These are phyloP conservation scores for Clinocottus analis DNA, from an alignment of 2,113 vertebrate genomes.

Conservation along the genomic window DNA sequence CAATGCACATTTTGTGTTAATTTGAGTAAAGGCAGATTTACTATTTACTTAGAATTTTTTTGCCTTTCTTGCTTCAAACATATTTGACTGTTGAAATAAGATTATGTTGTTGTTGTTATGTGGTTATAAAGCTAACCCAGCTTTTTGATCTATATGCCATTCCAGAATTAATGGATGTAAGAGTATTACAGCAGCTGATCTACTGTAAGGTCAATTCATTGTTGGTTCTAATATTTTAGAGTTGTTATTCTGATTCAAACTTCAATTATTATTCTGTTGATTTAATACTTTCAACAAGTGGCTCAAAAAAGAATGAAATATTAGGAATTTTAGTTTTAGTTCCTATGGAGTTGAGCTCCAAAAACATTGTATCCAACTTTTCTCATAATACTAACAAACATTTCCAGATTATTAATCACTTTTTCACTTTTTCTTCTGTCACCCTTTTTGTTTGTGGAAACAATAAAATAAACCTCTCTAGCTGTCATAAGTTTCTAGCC, in stretches of 20 bases:
- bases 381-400: not conserved
- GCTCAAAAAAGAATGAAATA: not conserved
- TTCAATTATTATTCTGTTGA: not conserved
- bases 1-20: conserved; percentile 2
- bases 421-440: not conserved
- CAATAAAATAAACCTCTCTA: not conserved
- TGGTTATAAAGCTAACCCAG: not conserved
- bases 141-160: not conserved
- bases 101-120: not conserved
- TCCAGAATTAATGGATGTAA: not conserved
- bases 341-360: not conserved
- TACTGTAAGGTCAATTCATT: not conserved
- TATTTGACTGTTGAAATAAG: conserved; percentile 3
- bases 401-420: not conserved
- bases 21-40: not conserved
- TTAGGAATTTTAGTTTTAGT: not conserved
- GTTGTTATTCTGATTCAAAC: not conserved
- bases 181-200: not conserved
- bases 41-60: not conserved
- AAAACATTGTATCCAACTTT: not conserved
- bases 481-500: not conserved
- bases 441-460: not conserved
- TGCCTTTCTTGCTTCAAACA: not conserved
- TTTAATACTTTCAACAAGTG: not conserved
- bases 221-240: not conserved